A percentile compares a stretch with the other conserved stretches of the same genome.
phyloP scores from a whole-genome alignment of 2,113 vertebrate species.

The Uria aalge region DNA sequence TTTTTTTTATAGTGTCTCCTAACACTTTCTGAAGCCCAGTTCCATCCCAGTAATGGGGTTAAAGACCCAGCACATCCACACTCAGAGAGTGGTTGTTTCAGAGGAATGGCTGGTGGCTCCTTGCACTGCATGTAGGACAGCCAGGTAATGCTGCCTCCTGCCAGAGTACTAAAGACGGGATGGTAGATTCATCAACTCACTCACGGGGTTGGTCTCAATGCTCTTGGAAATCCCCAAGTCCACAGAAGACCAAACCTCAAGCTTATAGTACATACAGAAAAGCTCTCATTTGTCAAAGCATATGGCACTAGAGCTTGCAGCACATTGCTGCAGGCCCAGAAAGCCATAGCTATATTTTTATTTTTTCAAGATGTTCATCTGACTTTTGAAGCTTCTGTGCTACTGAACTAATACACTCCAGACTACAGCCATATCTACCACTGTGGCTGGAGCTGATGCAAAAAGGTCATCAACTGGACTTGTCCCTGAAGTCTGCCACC shows the following conservation, averaged over 20 bases:
- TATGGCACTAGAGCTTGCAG: background rate
- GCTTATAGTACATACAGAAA: background rate
- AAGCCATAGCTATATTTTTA: background rate
- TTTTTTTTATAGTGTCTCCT: background rate
- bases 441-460: background rate
- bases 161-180: background rate
- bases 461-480: background rate
- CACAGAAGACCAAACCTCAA: background rate
- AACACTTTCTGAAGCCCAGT: background rate
- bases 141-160: background rate
- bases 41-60: background rate
- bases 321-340: background rate
- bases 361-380: background rate
- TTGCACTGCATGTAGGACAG: background rate
- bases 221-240: background rate
- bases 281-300: background rate
- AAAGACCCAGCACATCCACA: background rate
- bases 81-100: background rate
- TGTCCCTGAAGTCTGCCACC: background rate
- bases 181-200: background rate
- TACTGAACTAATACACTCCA: background rate
- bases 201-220: background rate
- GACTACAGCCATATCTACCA: background rate
- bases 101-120: background rate
- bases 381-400: background rate